A percentile compares a stretch with the other conserved stretches of the same genome.
These are phyloP conservation scores for Pangasius krempfi DNA, from an alignment of 2,797 vertebrate species.

Conservation along the genomic window DNA sequence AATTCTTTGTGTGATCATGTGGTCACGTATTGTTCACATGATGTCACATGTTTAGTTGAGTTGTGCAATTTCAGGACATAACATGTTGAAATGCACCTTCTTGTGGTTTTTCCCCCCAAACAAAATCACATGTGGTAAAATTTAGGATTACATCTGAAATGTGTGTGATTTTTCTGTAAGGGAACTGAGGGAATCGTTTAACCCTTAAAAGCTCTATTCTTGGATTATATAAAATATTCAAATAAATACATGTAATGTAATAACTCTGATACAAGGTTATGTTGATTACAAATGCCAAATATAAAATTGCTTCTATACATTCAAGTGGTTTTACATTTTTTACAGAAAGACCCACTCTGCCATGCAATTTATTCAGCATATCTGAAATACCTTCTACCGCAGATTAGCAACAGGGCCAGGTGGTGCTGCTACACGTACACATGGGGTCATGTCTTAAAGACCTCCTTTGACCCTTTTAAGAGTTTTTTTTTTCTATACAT, in stretches of 20 bases:
- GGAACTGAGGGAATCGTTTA: neutral
- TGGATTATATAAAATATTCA: neutral
- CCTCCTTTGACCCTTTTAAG: slow-evolving; percentile 24
- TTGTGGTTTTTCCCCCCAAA: neutral
- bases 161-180: neutral
- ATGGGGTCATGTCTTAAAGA: slow-evolving; percentile 33
- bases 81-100: neutral
- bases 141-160: neutral
- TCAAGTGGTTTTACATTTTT: neutral
- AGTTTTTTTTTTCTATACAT: slow-evolving; percentile 30
- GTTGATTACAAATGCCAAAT: slow-evolving; percentile 11
- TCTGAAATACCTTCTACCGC: slow-evolving; percentile 7
- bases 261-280: neutral
- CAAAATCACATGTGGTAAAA: neutral
- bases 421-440: slow-evolving; percentile 34
- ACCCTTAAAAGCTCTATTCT: neutral
- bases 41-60: neutral
- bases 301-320: neutral
- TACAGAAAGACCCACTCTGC: neutral
- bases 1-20: neutral
- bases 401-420: slow-evolving; percentile 47
- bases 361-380: neutral
- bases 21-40: neutral
- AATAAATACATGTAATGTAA: slow-evolving; percentile 9
- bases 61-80: neutral